Evolutionary conservation across 2,113 vertebrate species (phyloP), one percentile per base, ranked within the genome.

Genomic region (Campylomormyrus numenius): DNA sequence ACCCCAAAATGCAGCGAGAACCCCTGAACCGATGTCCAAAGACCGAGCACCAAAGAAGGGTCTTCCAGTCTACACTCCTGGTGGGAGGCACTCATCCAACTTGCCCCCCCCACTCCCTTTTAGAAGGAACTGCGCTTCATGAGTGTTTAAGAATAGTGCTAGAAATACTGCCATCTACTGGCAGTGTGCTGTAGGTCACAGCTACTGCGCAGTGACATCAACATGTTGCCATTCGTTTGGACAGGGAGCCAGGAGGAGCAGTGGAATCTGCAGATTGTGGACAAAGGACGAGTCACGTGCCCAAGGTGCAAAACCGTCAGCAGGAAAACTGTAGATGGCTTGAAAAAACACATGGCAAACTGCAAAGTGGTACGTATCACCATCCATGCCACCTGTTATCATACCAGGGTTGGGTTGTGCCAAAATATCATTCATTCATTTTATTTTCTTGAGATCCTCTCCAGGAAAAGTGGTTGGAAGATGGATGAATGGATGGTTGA

Each of bases 301-400:
- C 98, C 98, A 0, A 98, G 97, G 0, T 99, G 98, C 95, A 97
- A 97, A 93, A 97, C 96, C 88, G 98, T 98, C 84, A 97, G 96
- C 91, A 96, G 98, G 50, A 99, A 99, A 94, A 99, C 98, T 2
- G 97, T 99, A 53, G 97, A 98, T 86, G 98, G 98, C 10, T 95
- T 99, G 93, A 98, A 98, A 95, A 99, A 98, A 62, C 98, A 99
- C 83, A 97, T 99, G 97, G 94, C 95, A 89, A 97, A 97, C 91
- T 99, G 98, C 94, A 95, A 95, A 91, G 95, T 97, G 97, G 98
- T 98, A 93, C 91, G 92, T 24, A 27, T 77, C 10, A 52, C 10
- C 62, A 70, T 31, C 19, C 83, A 49, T 17, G 42, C 45, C 3
- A 74, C 4, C 31, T 11, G 3, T 35, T 11, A 17, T 27, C 70